phyloP scores from a whole-genome alignment of 2,113 vertebrate species.

The Pseudopipra pipra region DNA sequence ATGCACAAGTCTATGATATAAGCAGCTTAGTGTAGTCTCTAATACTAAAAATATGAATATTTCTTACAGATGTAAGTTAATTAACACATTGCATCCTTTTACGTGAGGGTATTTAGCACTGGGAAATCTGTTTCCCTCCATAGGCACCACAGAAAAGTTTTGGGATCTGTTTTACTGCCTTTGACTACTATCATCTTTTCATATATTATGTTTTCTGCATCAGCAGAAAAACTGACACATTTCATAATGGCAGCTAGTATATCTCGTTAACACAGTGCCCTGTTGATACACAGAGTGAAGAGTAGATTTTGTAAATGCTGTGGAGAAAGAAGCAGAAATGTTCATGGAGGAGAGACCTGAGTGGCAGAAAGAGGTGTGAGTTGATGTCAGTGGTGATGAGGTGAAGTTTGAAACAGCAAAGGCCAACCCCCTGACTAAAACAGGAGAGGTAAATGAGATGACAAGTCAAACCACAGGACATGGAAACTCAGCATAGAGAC shows the following conservation, averaged over 20 bases:
- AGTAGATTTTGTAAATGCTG: neutral
- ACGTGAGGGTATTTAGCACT: fast-evolving
- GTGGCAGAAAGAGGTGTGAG: neutral
- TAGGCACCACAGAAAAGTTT: neutral
- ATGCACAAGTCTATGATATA: neutral
- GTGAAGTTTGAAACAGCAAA: neutral
- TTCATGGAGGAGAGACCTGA: neutral
- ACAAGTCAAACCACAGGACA: neutral
- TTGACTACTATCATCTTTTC: neutral
- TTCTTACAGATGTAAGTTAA: neutral
- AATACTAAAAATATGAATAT: neutral
- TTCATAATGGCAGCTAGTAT: neutral
- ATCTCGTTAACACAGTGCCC: neutral
- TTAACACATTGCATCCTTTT: neutral
- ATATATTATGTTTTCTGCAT: neutral
- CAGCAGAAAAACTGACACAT: neutral
- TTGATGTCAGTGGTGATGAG: neutral
- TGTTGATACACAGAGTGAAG: neutral
- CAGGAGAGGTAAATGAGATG: neutral
- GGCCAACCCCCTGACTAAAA: neutral
- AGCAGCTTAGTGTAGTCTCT: neutral
- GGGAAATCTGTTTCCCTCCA: neutral
- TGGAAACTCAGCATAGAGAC: neutral
- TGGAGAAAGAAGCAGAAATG: neutral
- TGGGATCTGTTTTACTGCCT: neutral